Conservation (phyloP, 2,113 vertebrate genomes). For the Perca flavescens region DNA sequence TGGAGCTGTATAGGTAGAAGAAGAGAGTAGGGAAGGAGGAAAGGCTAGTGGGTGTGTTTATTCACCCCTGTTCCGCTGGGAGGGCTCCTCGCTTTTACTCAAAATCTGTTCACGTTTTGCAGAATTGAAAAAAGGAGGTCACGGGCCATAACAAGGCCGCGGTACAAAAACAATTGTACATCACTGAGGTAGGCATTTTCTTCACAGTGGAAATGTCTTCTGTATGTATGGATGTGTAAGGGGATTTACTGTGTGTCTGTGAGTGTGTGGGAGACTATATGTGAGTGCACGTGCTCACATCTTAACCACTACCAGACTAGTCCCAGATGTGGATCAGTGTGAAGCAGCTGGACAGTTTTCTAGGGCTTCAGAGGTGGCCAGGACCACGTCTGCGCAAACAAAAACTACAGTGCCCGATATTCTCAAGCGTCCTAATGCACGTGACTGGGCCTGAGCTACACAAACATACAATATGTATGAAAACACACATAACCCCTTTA, state of each 20-base stretch:
- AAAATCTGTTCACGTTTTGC: conserved; percentile 72
- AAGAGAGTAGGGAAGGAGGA: conserved; percentile 21
- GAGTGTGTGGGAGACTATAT: conserved; percentile 21
- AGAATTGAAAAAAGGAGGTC: conserved; percentile 57
- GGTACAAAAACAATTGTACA: conserved; percentile 65
- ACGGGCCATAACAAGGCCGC: conserved; percentile 58
- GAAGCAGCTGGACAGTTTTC: conserved; percentile 74
- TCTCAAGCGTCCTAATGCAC: conserved; percentile 6
- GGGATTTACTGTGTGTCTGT: conserved; percentile 56
- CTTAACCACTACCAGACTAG: conserved; percentile 62
- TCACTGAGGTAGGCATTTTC: conserved; percentile 67
- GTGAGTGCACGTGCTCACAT: conserved; percentile 26
- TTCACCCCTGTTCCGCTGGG: conserved; percentile 54
- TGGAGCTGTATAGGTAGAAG: conserved; percentile 45
- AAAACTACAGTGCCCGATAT: conserved; percentile 27
- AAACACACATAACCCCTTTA: not conserved
- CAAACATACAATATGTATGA: not conserved
- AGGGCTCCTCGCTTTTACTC: conserved; percentile 39
- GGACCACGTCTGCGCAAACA: conserved; percentile 67
- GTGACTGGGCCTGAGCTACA: conserved; percentile 13
- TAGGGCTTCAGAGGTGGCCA: conserved; percentile 54
- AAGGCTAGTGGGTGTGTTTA: conserved; percentile 62
- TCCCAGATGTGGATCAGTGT: conserved; percentile 75
- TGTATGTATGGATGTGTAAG: conserved; percentile 68
- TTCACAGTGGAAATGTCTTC: conserved; percentile 61